phyloP scores from a whole-genome alignment of 1,140 invertebrate species.

The Eciton burchellii region DNA sequence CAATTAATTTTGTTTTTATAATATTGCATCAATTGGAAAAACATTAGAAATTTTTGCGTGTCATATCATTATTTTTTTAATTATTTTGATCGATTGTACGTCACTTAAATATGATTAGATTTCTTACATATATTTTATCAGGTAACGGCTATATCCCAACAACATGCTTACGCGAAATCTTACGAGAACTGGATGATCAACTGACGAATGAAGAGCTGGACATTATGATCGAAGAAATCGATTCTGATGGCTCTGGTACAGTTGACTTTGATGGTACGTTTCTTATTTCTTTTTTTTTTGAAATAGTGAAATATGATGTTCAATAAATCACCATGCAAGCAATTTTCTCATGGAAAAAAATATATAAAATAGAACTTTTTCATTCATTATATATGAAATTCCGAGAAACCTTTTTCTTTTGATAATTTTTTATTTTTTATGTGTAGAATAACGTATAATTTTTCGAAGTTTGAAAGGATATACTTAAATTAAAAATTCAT shows the following conservation, averaged over 20 bases:
- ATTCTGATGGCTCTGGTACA: conserved; percentile 96
- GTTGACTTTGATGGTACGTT: conserved; percentile 91
- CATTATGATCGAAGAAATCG: conserved; percentile 98
- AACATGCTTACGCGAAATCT: conserved; percentile 95
- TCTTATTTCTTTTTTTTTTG: neutral
- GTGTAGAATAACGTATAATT: too few relatives aligned
- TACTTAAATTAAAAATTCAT: too few relatives aligned
- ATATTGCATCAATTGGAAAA: conserved; percentile 4
- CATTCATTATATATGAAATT: neutral
- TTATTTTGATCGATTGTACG: neutral
- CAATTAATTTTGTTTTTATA: too few relatives aligned
- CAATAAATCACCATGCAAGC: neutral
- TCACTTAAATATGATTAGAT: neutral
- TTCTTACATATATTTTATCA: conserved; percentile 75
- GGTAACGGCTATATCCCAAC: conserved; percentile 98
- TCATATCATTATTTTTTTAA: neutral
- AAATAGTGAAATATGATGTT: neutral
- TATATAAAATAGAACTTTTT: neutral
- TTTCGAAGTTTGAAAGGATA: too few relatives aligned
- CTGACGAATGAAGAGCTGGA: conserved; percentile 96
- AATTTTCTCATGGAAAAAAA: neutral
- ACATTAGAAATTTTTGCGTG: neutral
- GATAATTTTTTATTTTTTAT: neutral
- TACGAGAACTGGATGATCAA: conserved; percentile 96
- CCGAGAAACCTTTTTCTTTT: neutral